Evolutionary conservation across 2,113 vertebrate genomes (phyloP).

Genomic region (Cephalopterus ornatus): DNA sequence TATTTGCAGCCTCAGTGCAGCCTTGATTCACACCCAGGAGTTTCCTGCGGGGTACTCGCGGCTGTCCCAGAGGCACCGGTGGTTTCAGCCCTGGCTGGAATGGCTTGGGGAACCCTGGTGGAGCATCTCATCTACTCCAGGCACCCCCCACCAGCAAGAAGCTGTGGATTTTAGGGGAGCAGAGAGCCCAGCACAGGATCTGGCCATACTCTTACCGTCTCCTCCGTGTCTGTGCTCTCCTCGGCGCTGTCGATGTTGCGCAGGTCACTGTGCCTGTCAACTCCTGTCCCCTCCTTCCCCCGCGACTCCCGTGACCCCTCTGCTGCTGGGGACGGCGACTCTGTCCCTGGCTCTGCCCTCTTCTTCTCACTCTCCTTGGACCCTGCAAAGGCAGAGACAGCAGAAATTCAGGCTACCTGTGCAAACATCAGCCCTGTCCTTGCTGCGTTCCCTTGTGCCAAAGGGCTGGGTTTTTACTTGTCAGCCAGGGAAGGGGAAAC

Average conservation of each 20-base stretch:
- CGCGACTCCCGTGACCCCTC: not conserved
- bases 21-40: not conserved
- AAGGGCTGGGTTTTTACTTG: accelerated
- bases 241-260: not conserved
- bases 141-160: not conserved
- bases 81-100: not conserved
- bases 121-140: not conserved
- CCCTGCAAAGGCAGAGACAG: not conserved
- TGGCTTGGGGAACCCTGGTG: not conserved
- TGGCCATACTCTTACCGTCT: not conserved
- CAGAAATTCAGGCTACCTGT: not conserved
- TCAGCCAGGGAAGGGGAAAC: not conserved
- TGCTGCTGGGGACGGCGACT: not conserved
- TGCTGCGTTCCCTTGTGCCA: accelerated
- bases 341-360: not conserved
- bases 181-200: not conserved
- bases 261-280: not conserved
- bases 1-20: not conserved
- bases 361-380: conserved; percentile 26
- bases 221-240: conserved; percentile 10
- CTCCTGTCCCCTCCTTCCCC: not conserved
- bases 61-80: accelerated
- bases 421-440: not conserved
- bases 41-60: not conserved
- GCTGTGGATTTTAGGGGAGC: not conserved